phyloP scores from a whole-genome alignment of 2,797 vertebrate genomes.

The Mus caroli region DNA sequence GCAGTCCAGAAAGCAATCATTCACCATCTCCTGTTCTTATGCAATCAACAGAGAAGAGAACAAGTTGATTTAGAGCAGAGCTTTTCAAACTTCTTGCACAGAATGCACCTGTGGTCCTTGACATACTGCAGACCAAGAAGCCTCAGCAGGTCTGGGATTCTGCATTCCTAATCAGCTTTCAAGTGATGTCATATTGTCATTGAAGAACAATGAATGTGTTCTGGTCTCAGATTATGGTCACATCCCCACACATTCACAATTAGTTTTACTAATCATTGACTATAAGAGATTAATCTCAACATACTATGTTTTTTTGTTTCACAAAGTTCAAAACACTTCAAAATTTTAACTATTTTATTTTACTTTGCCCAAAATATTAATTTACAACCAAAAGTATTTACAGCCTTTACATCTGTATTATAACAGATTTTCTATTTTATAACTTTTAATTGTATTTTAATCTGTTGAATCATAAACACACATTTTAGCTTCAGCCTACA shows the following conservation, averaged over 20 bases:
- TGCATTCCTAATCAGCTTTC: not conserved
- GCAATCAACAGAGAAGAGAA: not conserved
- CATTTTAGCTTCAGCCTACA: not conserved
- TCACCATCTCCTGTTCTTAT: constrained; percentile 17
- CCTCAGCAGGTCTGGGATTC: not conserved
- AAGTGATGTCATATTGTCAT: not conserved
- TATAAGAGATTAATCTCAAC: not conserved
- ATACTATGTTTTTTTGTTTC: not conserved
- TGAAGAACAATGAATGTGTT: not conserved
- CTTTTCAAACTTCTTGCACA: constrained; percentile 12
- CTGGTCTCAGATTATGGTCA: not conserved
- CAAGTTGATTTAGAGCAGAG: constrained; percentile 50
- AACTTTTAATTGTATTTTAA: not conserved
- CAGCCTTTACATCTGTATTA: not conserved
- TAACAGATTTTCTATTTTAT: not conserved
- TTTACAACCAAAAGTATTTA: not conserved
- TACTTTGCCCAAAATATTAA: not conserved
- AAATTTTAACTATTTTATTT: not conserved
- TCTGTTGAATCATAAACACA: not conserved
- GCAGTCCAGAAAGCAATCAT: constrained; percentile 37
- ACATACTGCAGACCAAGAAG: constrained; percentile 3
- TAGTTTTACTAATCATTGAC: not conserved
- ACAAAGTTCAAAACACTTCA: not conserved
- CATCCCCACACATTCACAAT: not conserved
- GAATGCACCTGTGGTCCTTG: constrained; percentile 4